Evolutionary conservation across 2,113 vertebrate species (phyloP).

Genomic region (Pipra filicauda): DNA sequence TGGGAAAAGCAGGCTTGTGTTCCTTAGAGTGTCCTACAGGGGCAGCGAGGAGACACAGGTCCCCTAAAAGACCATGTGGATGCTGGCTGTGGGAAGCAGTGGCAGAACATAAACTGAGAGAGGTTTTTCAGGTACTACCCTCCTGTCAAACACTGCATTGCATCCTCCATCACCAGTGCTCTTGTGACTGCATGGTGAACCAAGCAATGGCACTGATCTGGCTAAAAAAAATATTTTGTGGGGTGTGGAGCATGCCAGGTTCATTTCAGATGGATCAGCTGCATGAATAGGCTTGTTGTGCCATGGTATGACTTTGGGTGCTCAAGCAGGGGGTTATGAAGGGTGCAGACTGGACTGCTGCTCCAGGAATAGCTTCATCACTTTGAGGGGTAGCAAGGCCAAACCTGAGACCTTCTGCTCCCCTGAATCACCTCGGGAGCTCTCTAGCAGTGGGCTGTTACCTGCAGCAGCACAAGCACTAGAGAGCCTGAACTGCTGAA

Average conservation of each 20-base stretch:
- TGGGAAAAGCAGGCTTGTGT: background rate
- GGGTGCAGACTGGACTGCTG: background rate
- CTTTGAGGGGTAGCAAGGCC: background rate
- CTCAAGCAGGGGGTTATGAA: fast-evolving
- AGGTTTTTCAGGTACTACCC: background rate
- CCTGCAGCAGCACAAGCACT: background rate
- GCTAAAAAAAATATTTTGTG: background rate
- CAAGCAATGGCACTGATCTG: background rate
- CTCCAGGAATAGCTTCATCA: background rate
- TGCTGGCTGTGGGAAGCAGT: background rate
- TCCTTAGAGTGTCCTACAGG: background rate
- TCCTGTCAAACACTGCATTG: background rate
- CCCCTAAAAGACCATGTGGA: fast-evolving
- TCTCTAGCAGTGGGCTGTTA: background rate
- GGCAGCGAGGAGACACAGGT: background rate
- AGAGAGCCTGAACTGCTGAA: background rate
- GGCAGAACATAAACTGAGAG: background rate
- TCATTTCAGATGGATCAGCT: background rate
- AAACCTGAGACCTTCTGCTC: background rate
- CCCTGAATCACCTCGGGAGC: background rate
- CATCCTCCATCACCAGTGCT: background rate
- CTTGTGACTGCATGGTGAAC: background rate
- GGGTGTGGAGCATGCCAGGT: fast-evolving
- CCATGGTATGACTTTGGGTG: fast-evolving
- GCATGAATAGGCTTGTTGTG: fast-evolving